Base-by-base conservation (phyloP, 2,888 invertebrate species). In the Polyommatus iphigenia region DNA sequence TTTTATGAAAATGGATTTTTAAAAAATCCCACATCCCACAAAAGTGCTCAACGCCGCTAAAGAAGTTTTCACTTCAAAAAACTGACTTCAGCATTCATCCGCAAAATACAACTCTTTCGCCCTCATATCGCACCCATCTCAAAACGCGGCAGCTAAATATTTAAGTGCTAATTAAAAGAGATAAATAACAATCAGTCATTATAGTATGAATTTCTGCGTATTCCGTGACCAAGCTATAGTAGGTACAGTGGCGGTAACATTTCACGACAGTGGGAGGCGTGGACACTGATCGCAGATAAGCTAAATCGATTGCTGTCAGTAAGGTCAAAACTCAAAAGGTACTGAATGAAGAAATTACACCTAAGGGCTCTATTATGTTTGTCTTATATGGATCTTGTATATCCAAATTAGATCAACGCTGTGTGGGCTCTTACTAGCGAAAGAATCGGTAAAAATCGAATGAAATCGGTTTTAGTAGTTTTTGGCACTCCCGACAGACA, bases 261-360 rank as follows among this genome's bases (percentile, higher is more conserved):
- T 59, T 59, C 59, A 59, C 59, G 59, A 59, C 59, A 20, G 59
- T 59, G 8, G 59, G 59, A 59, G 59, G 59, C 59, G 59, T 59
- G 59, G 59, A 59, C 59, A 20, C 6, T 8, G 59, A 59, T 59
- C 20, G 59, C 18, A 20, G 59, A 59, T 59, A 59, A 59, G 59
- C 57, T 57, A 7, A n/a, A 57, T 59, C 59, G 59, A 59, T 59
- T 59, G 20, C 59, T 20, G 59, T n/a, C 59, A 59, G 10, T 59
- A n/a, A 59, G 20, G 59, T 59, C 59, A 59, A 59, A 59, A 59
- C 8, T 59, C 59, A 59, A 59, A 59, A 59, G 59, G 59, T 59
- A 59, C 18, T n/a, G 59, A 59, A 59, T 59, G 59, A 59, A 20
- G 59, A 59, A 59, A 59, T 59, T 59, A 59, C 20, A 20, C 59